These are phyloP conservation scores for Scelioninae gen. 1 DNA, from an alignment of 2,888 invertebrate genomes.

Conservation along the genomic window DNA sequence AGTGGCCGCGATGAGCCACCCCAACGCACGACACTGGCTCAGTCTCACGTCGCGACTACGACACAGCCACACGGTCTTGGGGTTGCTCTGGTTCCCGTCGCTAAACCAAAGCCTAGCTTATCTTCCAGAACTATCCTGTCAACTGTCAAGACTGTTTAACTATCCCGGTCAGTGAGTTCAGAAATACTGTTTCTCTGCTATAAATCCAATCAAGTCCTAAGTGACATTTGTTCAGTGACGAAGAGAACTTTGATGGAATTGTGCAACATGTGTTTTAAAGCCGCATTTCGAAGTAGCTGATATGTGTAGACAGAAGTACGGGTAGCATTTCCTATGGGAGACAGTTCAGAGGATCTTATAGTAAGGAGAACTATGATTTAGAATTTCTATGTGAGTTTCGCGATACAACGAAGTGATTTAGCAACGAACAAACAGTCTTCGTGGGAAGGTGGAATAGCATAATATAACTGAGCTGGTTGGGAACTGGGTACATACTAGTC, in stretches of 20 bases:
- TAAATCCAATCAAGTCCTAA: background rate
- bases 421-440: constrained; percentile 18
- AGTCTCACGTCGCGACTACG: constrained; percentile 84
- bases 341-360: background rate
- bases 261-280: background rate
- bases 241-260: background rate
- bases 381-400: constrained; percentile 2
- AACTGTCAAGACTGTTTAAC: background rate
- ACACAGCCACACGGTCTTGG: constrained; percentile 77
- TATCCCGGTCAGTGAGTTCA: background rate
- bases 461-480: no score
- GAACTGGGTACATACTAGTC: no score
- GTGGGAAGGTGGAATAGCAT: background rate
- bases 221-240: constrained; percentile 37
- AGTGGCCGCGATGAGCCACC: constrained; percentile 79
- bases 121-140: constrained; percentile 5
- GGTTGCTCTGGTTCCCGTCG: constrained; percentile 51
- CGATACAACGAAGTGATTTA: constrained; percentile 43
- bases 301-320: background rate
- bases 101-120: constrained; percentile 10
- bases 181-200: background rate
- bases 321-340: background rate
- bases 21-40: constrained; percentile 77
- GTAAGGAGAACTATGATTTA: background rate
- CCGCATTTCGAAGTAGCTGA: background rate